A percentile compares a stretch with the other conserved stretches of the same genome.
Conservation (phyloP, 1,140 invertebrate genomes). For the Eumeta japonica region DNA sequence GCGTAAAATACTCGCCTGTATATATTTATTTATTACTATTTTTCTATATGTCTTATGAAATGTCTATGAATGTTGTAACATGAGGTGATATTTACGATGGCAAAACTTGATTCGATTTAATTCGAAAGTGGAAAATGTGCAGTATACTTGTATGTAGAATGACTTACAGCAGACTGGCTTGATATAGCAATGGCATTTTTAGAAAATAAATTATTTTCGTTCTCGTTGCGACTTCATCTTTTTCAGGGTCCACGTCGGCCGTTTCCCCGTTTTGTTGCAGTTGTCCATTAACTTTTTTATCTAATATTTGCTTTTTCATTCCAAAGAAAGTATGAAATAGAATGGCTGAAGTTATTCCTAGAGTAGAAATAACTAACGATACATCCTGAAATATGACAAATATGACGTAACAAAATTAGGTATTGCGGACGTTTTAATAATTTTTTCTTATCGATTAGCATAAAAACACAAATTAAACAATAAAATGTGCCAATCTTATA, state of each 20-base stretch:
- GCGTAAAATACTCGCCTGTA: no score
- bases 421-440: neutral
- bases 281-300: slow-evolving; percentile 16
- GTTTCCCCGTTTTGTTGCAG: slow-evolving; percentile 12
- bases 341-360: slow-evolving; percentile 47
- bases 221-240: slow-evolving; percentile 23
- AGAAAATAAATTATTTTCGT: slow-evolving; percentile 54
- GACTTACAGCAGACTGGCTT: slow-evolving; percentile 60
- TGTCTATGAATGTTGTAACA: no score
- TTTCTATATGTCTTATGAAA: no score
- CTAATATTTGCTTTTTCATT: slow-evolving; percentile 19
- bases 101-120: no score
- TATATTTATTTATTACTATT: no score
- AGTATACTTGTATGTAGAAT: no score
- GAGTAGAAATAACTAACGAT: slow-evolving; percentile 53
- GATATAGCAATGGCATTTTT: slow-evolving; percentile 55
- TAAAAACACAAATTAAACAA: neutral
- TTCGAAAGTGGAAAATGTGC: no score
- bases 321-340: slow-evolving; percentile 53
- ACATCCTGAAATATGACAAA: slow-evolving; percentile 52
- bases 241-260: slow-evolving; percentile 14
- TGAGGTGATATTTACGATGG: no score
- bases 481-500: no score
- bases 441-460: neutral
- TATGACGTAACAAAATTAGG: neutral